Conservation (phyloP, 2,797 vertebrate genomes). For the Triplophysa bombifrons region DNA sequence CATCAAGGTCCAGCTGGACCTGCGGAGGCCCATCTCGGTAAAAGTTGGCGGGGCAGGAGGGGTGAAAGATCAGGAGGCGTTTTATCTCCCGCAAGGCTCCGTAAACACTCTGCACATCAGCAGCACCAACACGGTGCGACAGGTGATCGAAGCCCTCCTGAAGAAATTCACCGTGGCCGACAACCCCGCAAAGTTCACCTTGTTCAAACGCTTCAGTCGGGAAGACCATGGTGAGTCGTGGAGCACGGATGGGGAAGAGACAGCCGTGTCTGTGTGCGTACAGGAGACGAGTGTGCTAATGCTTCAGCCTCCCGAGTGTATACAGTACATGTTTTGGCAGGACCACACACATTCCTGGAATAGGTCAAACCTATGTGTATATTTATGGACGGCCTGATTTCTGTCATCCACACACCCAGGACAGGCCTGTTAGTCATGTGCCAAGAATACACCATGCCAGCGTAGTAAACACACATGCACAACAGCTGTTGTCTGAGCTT, state of each 20-base stretch:
- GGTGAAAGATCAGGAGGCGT: slow-evolving; percentile 74
- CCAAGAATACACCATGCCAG: slow-evolving; percentile 57
- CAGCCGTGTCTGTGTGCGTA: slow-evolving; percentile 19
- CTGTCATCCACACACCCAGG: slow-evolving; percentile 54
- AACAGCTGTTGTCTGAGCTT: slow-evolving; percentile 41
- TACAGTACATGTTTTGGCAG: background rate
- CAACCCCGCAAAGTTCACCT: slow-evolving; percentile 95
- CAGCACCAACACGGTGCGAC: slow-evolving; percentile 89
- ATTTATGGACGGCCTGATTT: slow-evolving; percentile 49
- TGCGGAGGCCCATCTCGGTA: slow-evolving; percentile 86
- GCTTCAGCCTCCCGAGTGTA: background rate
- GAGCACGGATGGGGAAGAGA: background rate
- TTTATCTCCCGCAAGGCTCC: slow-evolving; percentile 83
- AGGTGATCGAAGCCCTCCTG: slow-evolving; percentile 94
- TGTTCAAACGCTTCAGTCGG: slow-evolving; percentile 90
- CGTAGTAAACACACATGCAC: slow-evolving; percentile 48
- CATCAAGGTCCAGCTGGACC: slow-evolving; percentile 95
- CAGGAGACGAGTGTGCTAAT: slow-evolving; percentile 1
- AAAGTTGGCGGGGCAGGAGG: slow-evolving; percentile 63
- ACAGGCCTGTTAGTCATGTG: slow-evolving; percentile 57
- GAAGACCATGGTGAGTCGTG: slow-evolving; percentile 89
- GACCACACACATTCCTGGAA: slow-evolving; percentile 6
- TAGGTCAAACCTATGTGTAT: background rate
- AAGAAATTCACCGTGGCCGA: slow-evolving; percentile 91
- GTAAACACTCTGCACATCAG: slow-evolving; percentile 94